Evolutionary conservation across 2,888 invertebrate species (phyloP).

Genomic region (Melanotus villosus): DNA sequence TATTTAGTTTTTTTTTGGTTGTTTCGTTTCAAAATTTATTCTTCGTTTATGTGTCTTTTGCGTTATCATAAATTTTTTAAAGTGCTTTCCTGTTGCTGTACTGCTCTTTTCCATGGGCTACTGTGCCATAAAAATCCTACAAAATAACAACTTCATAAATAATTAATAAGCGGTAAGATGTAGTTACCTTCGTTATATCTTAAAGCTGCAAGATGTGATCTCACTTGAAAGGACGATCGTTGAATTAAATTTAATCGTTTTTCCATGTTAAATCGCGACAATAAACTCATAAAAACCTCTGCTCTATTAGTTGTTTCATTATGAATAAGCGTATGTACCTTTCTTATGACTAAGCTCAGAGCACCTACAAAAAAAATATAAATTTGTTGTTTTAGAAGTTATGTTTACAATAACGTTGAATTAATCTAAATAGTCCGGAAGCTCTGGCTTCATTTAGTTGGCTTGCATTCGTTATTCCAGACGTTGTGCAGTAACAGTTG

Average conservation of each 20-base stretch:
- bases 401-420: not conserved
- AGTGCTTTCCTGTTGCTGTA: no score
- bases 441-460: no score
- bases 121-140: not conserved
- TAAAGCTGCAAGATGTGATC: conserved; percentile 20
- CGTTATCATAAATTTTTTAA: no score
- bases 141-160: no score
- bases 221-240: conserved; percentile 16
- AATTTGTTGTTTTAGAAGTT: no score
- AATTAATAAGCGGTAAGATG: no score
- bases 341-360: not conserved
- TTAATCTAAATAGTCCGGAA: no score
- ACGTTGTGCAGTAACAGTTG: not conserved
- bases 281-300: conserved; percentile 32
- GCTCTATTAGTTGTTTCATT: conserved; percentile 33
- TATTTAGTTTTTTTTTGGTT: no score
- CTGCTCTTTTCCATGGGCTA: not conserved
- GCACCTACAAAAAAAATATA: no score
- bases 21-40: no score
- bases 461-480: no score
- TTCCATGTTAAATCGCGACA: conserved; percentile 30
- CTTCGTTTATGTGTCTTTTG: no score
- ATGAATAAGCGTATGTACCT: conserved; percentile 5
- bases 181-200: conserved; percentile 21
- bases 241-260: conserved; percentile 35